phyloP scores from a whole-genome alignment of 2,888 invertebrate species.

The Tubiluchus corallicola region DNA sequence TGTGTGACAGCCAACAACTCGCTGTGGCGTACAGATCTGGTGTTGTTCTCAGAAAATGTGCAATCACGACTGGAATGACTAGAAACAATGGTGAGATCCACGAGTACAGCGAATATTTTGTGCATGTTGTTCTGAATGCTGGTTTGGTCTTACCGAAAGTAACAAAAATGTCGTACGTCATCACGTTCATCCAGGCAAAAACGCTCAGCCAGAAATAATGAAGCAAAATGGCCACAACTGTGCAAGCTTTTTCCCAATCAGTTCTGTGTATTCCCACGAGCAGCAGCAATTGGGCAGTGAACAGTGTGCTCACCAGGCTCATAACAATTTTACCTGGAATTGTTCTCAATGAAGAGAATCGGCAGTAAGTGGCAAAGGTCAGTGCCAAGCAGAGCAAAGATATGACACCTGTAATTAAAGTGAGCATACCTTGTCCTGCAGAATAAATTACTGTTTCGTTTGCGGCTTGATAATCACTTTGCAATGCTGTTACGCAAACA shows the following conservation, averaged over 20 bases:
- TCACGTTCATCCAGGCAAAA: neutral
- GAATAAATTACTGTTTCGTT: too few species aligned
- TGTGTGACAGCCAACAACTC: neutral
- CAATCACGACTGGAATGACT: neutral
- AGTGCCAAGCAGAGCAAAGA: neutral
- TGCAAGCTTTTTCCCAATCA: neutral
- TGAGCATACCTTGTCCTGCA: neutral
- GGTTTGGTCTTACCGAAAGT: neutral
- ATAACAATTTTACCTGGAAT: neutral
- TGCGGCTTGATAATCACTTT: too few species aligned
- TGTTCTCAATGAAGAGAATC: neutral
- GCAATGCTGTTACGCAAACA: too few species aligned
- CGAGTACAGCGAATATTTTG: neutral
- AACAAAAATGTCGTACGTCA: neutral
- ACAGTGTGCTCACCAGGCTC: neutral
- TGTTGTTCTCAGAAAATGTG: neutral
- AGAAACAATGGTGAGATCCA: neutral
- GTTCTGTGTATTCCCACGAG: neutral
- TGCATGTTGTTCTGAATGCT: neutral
- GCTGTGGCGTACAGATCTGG: neutral
- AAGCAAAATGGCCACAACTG: neutral
- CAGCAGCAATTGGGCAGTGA: neutral
- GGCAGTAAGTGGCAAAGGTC: constrained; percentile 1
- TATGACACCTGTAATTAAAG: neutral
- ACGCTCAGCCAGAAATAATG: neutral